Evolutionary conservation across 2,888 invertebrate genomes (phyloP), one percentile per base, ranked within the genome.

Genomic region (Andrena flavipes): DNA sequence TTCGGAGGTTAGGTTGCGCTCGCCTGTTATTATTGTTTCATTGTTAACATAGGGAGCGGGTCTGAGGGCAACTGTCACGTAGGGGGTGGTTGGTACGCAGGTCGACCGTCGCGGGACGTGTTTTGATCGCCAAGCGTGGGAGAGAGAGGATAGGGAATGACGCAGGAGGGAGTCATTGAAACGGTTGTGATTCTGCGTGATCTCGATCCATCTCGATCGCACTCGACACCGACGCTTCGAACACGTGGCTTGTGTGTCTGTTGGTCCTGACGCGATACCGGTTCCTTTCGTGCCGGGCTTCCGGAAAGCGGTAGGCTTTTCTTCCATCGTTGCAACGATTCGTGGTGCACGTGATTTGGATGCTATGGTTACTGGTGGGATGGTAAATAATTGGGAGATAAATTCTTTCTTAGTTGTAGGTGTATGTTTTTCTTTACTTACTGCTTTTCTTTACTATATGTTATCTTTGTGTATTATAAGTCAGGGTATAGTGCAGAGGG

Each of bases 191-290:
- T 20, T 42, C 23, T 5, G 16, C 30, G 64, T 7, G 54, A 29
- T 42, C 35, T 56, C 20, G 30, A 49, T 33, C 62, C n/a, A 8
- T 56, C 20, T 64, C 54, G 29, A 35, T 26, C 49, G 20, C 10
- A n/a, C 29, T 29, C 20, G 20, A 7, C 56, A 49, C 8, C 6
- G 30, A n/a, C 1, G 7, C n/a, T 60, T 60, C 26, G 67, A 68
- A 72, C 80, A 80, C 80, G 80, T 80, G 80, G 79, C 10, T 63
- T 29, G 75, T 51, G 33, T 33, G 68, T 73, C 73, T 35, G 26
- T 60, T 72, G 26, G 35, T 60, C 51, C 35, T 54, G 48, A 54
- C 48, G 63, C 42, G 51, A 76, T 51, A 33, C 30, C 59, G 59
- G 30, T 23, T 65, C 8, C 56, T 51, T 30, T 7, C 6, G 0